A percentile compares a stretch with the other conserved stretches of the same genome.
These are phyloP conservation scores for Bombus balteatus DNA, from an alignment of 1,140 invertebrate species.

Conservation along the genomic window DNA sequence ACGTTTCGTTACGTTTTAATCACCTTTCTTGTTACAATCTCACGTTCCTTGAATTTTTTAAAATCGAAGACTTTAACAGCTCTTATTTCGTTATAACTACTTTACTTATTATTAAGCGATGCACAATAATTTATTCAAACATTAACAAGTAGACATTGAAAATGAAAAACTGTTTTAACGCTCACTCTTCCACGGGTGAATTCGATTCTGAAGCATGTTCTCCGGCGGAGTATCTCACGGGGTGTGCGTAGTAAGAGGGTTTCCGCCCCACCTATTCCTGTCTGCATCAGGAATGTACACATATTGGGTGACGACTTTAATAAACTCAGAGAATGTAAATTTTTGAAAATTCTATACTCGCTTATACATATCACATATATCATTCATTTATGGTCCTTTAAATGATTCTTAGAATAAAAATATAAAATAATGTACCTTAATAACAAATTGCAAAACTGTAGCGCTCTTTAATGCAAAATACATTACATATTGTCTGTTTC, in stretches of 20 bases:
- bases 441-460: background rate
- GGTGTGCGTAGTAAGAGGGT: slow-evolving; percentile 43
- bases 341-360: background rate
- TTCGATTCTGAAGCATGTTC: slow-evolving; percentile 43
- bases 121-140: background rate
- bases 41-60: background rate
- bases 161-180: slow-evolving; percentile 36
- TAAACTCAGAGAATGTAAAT: background rate
- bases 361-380: background rate
- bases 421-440: too few species aligned
- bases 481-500: background rate
- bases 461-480: background rate
- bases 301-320: background rate
- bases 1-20: background rate
- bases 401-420: background rate
- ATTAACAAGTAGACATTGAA: background rate
- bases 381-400: too few species aligned
- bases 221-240: slow-evolving; percentile 35
- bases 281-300: slow-evolving; percentile 4
- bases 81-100: background rate
- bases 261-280: slow-evolving; percentile 19
- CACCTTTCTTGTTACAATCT: slow-evolving; percentile 1
- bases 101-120: slow-evolving; percentile 1
- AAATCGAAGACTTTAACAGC: background rate
- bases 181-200: slow-evolving; percentile 44